Evolutionary conservation across 2,888 invertebrate genomes (phyloP).

Genomic region (Lymantria monacha): DNA sequence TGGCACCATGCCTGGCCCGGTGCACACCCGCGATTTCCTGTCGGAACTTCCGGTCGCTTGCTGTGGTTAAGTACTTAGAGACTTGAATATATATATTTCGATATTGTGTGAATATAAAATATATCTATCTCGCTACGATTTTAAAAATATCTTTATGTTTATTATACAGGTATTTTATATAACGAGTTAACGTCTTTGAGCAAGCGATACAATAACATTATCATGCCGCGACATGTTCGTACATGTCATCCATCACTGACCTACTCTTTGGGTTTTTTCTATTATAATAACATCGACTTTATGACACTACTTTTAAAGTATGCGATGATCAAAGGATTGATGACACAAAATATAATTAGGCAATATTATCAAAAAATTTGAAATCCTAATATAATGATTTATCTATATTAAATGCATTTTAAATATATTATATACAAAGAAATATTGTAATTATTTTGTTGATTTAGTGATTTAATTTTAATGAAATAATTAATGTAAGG

Average conservation of each 20-base stretch:
- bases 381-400: too few species aligned
- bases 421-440: too few species aligned
- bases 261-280: conserved; percentile 16
- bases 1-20: conserved; percentile 33
- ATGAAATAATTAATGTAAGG: too few species aligned
- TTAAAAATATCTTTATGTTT: neutral
- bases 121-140: neutral
- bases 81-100: conserved; percentile 14
- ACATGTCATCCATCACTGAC: conserved; percentile 26
- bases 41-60: conserved; percentile 43
- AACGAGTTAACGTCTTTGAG: conserved; percentile 26
- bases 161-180: too few species aligned
- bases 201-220: conserved; percentile 21
- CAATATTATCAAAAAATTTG: too few species aligned
- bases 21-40: conserved; percentile 43
- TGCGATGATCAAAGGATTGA: conserved; percentile 5
- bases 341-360: neutral
- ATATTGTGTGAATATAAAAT: conserved; percentile 1
- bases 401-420: too few species aligned
- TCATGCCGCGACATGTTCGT: conserved; percentile 39
- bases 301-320: neutral
- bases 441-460: too few species aligned
- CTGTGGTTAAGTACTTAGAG: conserved; percentile 7
- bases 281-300: conserved; percentile 1
- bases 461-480: too few species aligned